Base-by-base conservation (phyloP, 2,797 vertebrate species). In the Platyrinchus mystaceus region DNA sequence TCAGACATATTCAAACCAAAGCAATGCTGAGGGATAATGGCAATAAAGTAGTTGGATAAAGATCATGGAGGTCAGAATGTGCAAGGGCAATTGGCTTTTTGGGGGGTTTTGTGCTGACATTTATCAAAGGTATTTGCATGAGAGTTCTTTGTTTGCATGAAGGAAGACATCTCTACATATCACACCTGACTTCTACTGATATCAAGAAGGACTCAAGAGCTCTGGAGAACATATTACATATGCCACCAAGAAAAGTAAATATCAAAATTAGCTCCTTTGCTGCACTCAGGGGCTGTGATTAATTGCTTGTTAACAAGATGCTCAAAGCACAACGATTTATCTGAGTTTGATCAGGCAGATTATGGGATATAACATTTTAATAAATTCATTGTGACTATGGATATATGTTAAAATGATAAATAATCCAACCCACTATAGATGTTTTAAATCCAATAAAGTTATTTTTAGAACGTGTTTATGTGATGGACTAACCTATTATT, bases 401-500 rank as follows among this genome's bases (percentile, higher is more conserved):
- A 93, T 97, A 92, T 96, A 96, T 41, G 63, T 97, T 97, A 96
- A 94, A 76, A 86, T 97, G 97, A 98, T 96, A 95, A 97, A 97
- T 96, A 97, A 91, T 76, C 95, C 10, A 88, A 84, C 63, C 52
- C 78, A 77, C 85, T 78, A 94, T 95, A 96, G 96, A 96, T 95
- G 74, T 96, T 97, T 97, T 96, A 60, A 5, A 96, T 96, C 90
- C 86, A 97, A 95, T 98, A 90, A 94, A 94, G 89, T 96, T 98
- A 96, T 97, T 97, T 97, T 97, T 60, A 94, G 96, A 95, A 93
- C 52, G 66, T 95, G 75, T 97, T 97, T 97, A 93, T 96, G 94
- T 94, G 96, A 97, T 95, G 94, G 96, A 97, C 96, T 95, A 97
- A 97, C 86, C 89, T 95, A 97, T 97, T 98, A 97, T 97, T 98